Conservation (phyloP, 2,797 vertebrate species). For the Lithobates sylvaticus region DNA sequence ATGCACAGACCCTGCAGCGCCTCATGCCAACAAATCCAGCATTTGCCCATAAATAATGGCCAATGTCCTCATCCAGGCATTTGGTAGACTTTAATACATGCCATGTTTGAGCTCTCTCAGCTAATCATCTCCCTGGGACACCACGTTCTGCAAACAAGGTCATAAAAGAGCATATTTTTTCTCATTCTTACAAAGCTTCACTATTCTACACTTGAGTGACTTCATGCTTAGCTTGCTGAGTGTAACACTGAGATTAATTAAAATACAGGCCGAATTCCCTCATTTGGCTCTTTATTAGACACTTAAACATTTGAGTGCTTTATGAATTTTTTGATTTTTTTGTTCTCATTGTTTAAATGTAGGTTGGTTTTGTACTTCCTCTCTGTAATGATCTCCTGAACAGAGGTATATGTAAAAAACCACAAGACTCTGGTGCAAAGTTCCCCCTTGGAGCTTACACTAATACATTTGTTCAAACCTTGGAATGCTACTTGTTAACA, state of each 20-base stretch:
- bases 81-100: slow-evolving; percentile 24
- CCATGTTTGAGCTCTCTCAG: slow-evolving; percentile 38
- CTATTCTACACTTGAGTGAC: too few species aligned
- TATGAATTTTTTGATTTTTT: neutral
- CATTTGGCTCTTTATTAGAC: neutral
- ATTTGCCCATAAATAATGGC: slow-evolving; percentile 44
- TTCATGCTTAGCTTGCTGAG: slow-evolving; percentile 14
- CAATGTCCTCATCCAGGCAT: slow-evolving; percentile 29
- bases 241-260: slow-evolving; percentile 13
- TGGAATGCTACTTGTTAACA: neutral
- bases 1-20: slow-evolving; percentile 14
- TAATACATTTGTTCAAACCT: neutral
- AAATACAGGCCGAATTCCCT: neutral
- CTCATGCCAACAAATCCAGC: slow-evolving; percentile 33
- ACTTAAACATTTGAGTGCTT: neutral
- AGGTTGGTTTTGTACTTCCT: neutral
- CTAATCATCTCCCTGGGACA: slow-evolving; percentile 56
- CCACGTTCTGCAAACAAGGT: slow-evolving; percentile 46
- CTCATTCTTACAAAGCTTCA: slow-evolving; percentile 3
- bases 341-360: slow-evolving; percentile 8
- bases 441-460: neutral
- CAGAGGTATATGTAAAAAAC: neutral
- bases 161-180: slow-evolving; percentile 41
- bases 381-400: neutral
- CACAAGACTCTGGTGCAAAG: neutral